Conservation (phyloP, 2,888 invertebrate species). For the Syrphus vitripennis region DNA sequence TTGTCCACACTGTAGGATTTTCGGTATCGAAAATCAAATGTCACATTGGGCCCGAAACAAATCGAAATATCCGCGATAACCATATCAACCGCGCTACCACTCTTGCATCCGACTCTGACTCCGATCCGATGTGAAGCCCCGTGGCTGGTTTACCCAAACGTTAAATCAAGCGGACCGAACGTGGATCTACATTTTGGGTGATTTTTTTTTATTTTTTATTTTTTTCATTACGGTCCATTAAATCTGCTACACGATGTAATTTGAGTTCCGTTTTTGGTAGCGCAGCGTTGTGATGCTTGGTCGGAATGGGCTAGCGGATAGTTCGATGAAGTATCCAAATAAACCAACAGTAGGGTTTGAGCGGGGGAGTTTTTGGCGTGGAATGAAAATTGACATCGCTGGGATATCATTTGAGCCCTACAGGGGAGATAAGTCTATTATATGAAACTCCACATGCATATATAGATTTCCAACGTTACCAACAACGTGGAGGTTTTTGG, state of each 20-base stretch:
- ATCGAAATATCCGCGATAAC: slow-evolving; percentile 57
- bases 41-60: slow-evolving; percentile 46
- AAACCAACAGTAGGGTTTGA: background rate
- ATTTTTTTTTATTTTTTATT: background rate
- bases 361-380: slow-evolving; percentile 7
- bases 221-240: slow-evolving; percentile 55
- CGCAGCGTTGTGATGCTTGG: background rate
- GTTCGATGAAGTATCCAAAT: background rate
- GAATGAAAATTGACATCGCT: slow-evolving; percentile 55
- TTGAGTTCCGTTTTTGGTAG: slow-evolving; percentile 17
- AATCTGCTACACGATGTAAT: slow-evolving; percentile 56
- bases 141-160: slow-evolving; percentile 42
- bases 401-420: slow-evolving; percentile 56
- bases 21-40: slow-evolving; percentile 33
- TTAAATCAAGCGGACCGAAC: slow-evolving; percentile 59
- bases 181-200: slow-evolving; percentile 34
- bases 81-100: slow-evolving; percentile 31
- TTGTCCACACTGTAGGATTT: slow-evolving; percentile 40
- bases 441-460: slow-evolving; percentile 11
- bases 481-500: slow-evolving; percentile 4
- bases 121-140: background rate
- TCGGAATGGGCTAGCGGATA: background rate
- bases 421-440: slow-evolving; percentile 62
- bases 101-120: background rate
- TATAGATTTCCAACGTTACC: background rate